These are phyloP conservation scores for Cariama cristata DNA, from an alignment of 2,113 vertebrate genomes.

Conservation along the genomic window DNA sequence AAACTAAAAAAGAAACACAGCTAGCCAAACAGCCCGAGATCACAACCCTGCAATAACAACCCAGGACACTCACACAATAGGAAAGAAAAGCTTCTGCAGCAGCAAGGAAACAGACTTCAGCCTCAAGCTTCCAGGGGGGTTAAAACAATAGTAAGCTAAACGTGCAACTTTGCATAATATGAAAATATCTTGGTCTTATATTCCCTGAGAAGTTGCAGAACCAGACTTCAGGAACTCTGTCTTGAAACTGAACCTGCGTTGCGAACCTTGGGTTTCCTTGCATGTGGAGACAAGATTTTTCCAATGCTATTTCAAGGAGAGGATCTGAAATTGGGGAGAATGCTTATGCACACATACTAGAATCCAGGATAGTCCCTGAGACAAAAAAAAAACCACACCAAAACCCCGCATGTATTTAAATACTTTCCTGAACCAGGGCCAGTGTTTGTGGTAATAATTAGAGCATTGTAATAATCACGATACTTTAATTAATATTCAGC, in stretches of 20 bases:
- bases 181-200: not conserved
- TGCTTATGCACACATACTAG: not conserved
- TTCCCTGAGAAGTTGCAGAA: not conserved
- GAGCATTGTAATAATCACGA: not conserved
- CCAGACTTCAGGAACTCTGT: not conserved
- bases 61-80: conserved; percentile 42
- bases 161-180: conserved; percentile 13
- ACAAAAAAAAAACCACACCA: not conserved
- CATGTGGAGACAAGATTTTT: not conserved
- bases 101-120: conserved; percentile 63
- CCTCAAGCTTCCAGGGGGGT: conserved; percentile 62
- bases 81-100: conserved; percentile 41
- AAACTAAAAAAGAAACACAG: conserved; percentile 31
- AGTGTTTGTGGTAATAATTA: not conserved
- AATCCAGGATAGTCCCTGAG: not conserved
- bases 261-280: not conserved
- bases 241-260: fast-evolving
- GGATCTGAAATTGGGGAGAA: not conserved
- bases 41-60: conserved; percentile 47
- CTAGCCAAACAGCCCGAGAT: conserved; percentile 45
- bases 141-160: conserved; percentile 59
- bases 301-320: not conserved
- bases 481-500: conserved; percentile 7
- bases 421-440: not conserved
- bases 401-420: not conserved